Evolutionary conservation across 2,113 vertebrate genomes (phyloP).

Genomic region (Hemichromis elongatus): DNA sequence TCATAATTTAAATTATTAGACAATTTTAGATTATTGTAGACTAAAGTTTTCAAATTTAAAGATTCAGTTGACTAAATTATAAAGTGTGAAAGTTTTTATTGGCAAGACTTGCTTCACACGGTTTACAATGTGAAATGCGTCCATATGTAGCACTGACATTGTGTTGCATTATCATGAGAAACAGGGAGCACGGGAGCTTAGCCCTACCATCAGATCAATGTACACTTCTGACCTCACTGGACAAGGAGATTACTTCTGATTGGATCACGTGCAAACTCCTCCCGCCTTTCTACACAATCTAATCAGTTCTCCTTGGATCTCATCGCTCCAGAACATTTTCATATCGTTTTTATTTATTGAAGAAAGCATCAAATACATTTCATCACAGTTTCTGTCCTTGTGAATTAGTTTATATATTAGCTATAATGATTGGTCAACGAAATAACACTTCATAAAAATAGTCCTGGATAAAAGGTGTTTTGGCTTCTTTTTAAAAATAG

Average conservation of each 20-base stretch:
- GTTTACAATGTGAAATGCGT: rapidly evolving
- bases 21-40: background rate
- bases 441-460: background rate
- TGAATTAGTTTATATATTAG: background rate
- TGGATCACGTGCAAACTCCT: rapidly evolving
- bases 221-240: background rate
- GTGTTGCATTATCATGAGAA: background rate
- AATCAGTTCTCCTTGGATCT: background rate
- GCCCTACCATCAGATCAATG: background rate
- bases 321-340: background rate
- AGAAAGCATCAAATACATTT: background rate
- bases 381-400: background rate
- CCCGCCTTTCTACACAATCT: background rate
- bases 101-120: no score
- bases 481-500: rapidly evolving
- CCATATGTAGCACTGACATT: background rate
- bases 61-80: background rate
- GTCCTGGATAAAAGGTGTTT: background rate
- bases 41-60: background rate
- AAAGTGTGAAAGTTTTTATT: background rate
- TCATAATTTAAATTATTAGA: background rate
- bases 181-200: background rate
- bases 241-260: background rate
- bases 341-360: background rate
- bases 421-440: rapidly evolving